Evolutionary conservation across 2,113 vertebrate genomes (phyloP).

Genomic region (Dromiciops gliroides): DNA sequence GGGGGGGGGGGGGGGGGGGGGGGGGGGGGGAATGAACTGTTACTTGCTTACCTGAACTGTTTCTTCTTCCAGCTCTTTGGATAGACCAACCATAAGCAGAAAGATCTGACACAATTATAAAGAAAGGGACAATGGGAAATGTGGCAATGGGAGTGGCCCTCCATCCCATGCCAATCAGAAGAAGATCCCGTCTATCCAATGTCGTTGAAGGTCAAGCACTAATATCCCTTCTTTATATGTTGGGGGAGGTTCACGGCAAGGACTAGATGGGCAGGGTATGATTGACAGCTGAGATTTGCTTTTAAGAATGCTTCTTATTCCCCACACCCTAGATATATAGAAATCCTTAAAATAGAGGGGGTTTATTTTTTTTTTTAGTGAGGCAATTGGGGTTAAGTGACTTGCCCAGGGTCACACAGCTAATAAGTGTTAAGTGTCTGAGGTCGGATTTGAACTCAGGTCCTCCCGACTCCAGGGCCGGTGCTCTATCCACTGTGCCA

Average conservation of each 20-base stretch:
- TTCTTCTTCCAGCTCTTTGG: background rate
- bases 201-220: background rate
- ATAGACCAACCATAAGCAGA: background rate
- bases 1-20: too few relatives aligned
- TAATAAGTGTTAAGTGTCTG: too few relatives aligned
- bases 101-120: background rate
- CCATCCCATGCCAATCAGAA: background rate
- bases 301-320: background rate
- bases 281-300: background rate
- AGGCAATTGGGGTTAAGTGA: too few relatives aligned
- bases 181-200: background rate
- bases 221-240: background rate
- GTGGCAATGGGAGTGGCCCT: background rate
- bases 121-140: background rate
- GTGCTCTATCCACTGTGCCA: too few relatives aligned
- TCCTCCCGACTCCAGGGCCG: too few relatives aligned
- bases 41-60: background rate
- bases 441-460: too few relatives aligned
- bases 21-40: background rate
- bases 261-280: background rate
- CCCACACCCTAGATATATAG: background rate
- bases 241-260: background rate
- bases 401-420: too few relatives aligned
- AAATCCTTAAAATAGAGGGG: too few relatives aligned
- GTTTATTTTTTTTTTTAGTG: too few relatives aligned